A percentile compares a stretch with the other conserved stretches of the same genome.
Conservation (phyloP, 2,888 invertebrate species). For the Napeogenes inachia region DNA sequence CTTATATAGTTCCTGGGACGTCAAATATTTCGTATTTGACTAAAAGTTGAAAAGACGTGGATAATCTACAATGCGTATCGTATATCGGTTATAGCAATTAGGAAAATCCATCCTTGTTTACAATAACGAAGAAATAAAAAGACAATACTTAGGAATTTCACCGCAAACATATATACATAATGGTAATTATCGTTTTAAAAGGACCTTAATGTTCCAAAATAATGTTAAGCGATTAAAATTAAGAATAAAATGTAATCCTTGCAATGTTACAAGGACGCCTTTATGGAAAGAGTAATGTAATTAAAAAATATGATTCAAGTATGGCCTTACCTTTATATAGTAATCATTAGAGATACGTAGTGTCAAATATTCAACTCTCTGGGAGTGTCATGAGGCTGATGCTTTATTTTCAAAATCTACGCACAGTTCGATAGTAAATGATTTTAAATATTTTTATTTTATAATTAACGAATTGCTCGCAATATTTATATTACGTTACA, state of each 20-base stretch:
- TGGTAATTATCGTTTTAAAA: no score
- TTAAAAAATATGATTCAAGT: no score
- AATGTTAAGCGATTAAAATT: no score
- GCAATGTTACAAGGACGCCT: no score
- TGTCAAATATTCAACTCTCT: constrained; percentile 4
- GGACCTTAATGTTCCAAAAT: no score
- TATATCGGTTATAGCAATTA: background rate
- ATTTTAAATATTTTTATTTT: background rate
- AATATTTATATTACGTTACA: no score
- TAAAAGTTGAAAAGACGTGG: no score
- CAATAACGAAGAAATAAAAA: constrained; percentile 1
- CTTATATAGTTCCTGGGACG: background rate
- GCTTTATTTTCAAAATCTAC: constrained; percentile 29
- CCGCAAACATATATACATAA: no score
- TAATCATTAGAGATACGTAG: constrained; percentile 3
- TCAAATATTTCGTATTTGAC: background rate
- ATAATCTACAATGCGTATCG: no score
- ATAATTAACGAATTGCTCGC: background rate
- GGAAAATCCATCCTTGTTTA: background rate
- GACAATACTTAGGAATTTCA: constrained; percentile 2
- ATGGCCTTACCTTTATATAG: constrained; percentile 31
- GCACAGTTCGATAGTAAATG: constrained; percentile 23
- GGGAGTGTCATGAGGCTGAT: constrained; percentile 30
- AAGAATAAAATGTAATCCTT: no score
- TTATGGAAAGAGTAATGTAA: no score